Evolutionary conservation across 2,888 invertebrate species (phyloP), one percentile per base, ranked within the genome.

Genomic region (Amblyjoppa proteus): DNA sequence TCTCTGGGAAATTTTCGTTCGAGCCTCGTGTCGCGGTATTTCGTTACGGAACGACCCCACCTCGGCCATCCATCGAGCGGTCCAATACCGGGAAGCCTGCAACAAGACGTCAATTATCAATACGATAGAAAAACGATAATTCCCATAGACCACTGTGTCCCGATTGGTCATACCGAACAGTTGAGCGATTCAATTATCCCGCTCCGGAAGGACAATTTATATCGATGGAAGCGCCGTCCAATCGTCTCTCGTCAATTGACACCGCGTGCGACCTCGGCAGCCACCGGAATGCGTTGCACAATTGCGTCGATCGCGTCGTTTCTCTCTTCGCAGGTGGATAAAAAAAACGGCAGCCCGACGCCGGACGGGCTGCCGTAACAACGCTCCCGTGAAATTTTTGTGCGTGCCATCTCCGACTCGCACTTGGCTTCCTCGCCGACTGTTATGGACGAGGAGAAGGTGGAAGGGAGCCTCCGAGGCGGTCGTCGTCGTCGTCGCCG

Each of bases 401-500:
- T 16, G 53, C 83, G 79, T 84, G 56, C 75, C 75, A 34, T 51
- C 56, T 71, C 28, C 66, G 66, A n/a, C 31, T 76, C 51, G 3
- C 56, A 71, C 71, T 77, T 71, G 38, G 56, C 31, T 64, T 64
- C 64, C 70, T 51, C 71, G 58, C 20, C 11, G 76, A 70, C 20
- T 76, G 49, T 80, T 38, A 66, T 38, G 49, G 51, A 71, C 7
- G 31, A 69, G 49, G 28, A 4, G 41, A 66, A 49, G 34, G 79
- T 61, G 66, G 45, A 38, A 38, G 6, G 71, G 73, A 41, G 53
- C 13, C 13, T 25, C 45, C 83, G 84, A 80, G 74, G 85, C 85
- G 86, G 82, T 84, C 84, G 82, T 83, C 85, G 81, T 84, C 87
- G 66, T 79, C 76, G 83, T 84, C 85, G 81, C 83, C 87, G 66